These are phyloP conservation scores for Corvus moneduloides DNA, from an alignment of 2,113 vertebrate species.

Conservation along the genomic window DNA sequence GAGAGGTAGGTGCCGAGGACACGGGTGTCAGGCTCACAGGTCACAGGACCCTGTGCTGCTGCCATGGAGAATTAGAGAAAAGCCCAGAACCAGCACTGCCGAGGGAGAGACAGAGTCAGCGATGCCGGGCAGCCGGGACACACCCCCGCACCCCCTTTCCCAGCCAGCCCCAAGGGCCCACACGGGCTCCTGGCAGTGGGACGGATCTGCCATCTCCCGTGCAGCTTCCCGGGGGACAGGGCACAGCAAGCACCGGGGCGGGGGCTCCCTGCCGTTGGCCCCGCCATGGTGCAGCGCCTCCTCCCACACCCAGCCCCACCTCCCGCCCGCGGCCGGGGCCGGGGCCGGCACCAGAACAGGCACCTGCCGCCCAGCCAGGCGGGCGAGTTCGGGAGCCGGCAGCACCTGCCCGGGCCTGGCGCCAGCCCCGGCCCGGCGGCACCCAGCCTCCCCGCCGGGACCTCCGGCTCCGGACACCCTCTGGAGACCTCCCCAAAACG, in stretches of 20 bases:
- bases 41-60: slow-evolving; percentile 87
- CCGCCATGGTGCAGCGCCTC: not conserved
- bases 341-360: slow-evolving; percentile 47
- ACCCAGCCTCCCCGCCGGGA: not conserved
- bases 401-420: slow-evolving; percentile 12
- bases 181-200: not conserved
- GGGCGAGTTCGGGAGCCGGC: not conserved
- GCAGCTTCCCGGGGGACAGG: not conserved
- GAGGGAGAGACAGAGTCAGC: slow-evolving; percentile 31
- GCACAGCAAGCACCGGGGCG: not conserved
- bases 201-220: not conserved
- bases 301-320: slow-evolving; percentile 68
- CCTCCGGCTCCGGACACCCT: not conserved
- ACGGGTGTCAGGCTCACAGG: slow-evolving; percentile 78
- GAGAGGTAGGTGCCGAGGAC: slow-evolving; percentile 69
- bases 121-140: fast-evolving
- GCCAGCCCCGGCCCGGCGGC: not conserved
- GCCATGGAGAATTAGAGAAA: slow-evolving; percentile 89
- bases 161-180: not conserved
- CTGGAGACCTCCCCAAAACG: not conserved
- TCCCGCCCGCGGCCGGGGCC: slow-evolving; percentile 42
- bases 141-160: not conserved
- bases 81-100: slow-evolving; percentile 74
- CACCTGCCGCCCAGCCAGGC: slow-evolving; percentile 37
- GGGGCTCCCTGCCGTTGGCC: not conserved